A percentile compares a stretch with the other conserved stretches of the same genome.
Conservation (phyloP, 2,888 invertebrate species). For the Pandemis heparana region DNA sequence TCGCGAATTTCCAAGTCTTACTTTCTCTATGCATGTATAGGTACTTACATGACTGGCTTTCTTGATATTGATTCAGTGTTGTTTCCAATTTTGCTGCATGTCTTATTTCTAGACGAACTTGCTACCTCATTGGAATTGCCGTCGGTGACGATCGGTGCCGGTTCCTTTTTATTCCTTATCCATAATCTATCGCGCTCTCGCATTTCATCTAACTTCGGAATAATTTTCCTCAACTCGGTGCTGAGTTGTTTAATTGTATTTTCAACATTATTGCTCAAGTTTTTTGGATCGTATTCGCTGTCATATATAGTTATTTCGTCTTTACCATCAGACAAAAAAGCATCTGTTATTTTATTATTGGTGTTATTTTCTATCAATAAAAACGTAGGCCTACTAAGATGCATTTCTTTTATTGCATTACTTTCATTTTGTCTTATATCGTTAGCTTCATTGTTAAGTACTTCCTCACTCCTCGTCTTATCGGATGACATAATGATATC, state of each 20-base stretch:
- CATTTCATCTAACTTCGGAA: slow-evolving; percentile 82
- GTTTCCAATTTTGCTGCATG: slow-evolving; percentile 42
- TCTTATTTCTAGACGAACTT: slow-evolving; percentile 48
- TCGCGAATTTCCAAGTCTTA: too few species aligned
- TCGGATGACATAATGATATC: slow-evolving; percentile 45
- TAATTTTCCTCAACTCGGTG: slow-evolving; percentile 79
- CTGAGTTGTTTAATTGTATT: slow-evolving; percentile 80
- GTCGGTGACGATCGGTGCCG: slow-evolving; percentile 60
- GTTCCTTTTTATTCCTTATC: slow-evolving; percentile 63
- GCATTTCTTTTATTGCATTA: slow-evolving; percentile 75
- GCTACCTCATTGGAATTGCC: slow-evolving; percentile 75
- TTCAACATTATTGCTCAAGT: slow-evolving; percentile 74
- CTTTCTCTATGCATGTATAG: slow-evolving; percentile 8
- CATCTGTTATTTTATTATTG: slow-evolving; percentile 83
- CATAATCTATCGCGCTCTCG: slow-evolving; percentile 75
- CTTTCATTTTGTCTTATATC: slow-evolving; percentile 73
- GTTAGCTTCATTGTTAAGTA: slow-evolving; percentile 56
- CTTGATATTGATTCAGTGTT: slow-evolving; percentile 44
- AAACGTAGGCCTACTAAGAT: slow-evolving; percentile 79
- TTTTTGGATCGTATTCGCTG: slow-evolving; percentile 74
- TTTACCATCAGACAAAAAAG: slow-evolving; percentile 85
- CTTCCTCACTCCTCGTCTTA: slow-evolving; percentile 48
- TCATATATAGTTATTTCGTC: slow-evolving; percentile 80
- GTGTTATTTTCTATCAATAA: slow-evolving; percentile 72
- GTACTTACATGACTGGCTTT: slow-evolving; percentile 59